Base-by-base conservation (phyloP, 2,113 vertebrate genomes). In the Rhegmatorhina hoffmannsi region DNA sequence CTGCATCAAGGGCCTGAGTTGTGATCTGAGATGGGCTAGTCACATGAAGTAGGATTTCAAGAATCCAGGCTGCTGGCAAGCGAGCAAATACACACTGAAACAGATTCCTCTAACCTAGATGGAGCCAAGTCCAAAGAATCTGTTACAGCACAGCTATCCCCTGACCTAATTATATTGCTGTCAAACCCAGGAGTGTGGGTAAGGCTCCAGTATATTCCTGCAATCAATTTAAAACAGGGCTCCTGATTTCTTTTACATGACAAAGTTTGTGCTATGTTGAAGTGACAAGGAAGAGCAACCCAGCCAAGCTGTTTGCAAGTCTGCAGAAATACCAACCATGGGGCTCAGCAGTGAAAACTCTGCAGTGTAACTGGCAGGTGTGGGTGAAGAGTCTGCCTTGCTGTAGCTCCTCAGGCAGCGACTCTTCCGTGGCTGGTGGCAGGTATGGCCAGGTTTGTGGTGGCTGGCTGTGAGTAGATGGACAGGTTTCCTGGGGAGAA, bases 101-200 rank as follows among this genome's bases (percentile, higher is more conserved):
- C 52, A 77, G 79, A 38, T 92, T 95, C 0, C 13, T 93, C 55
- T 84, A 67, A 70, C 53, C 89, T 58, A 63, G 72, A 56, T 89
- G 74, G 56, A 93, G 74, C 49, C 68, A 85, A 79, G 62, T 87
- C 46, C 33, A 17, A 93, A 79, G 86, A 93, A 92, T 75, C 92
- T 84, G 47, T 87, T 96, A 87, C 18, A 93, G 70, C 68, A 46
- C 24, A 81, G n/a, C 69, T 94, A 75, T 83, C 63, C 72, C 34
- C 28, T 93, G 85, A 86, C 92, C 60, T 93, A 67, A 76, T 89
- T 76, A 52, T 0, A 1, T 59, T 76, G 77, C 90, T 76, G 46
- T 94, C 79, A 87, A 75, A 76, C 56, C 87, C 0, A 0, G 36
- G 70, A 43, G 70, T 15, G 11, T 5, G 28, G 17, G 10, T 90